These are phyloP conservation scores for Poeciliopsis paucimaculata DNA, from an alignment of 2,797 vertebrate species.

Conservation along the genomic window DNA sequence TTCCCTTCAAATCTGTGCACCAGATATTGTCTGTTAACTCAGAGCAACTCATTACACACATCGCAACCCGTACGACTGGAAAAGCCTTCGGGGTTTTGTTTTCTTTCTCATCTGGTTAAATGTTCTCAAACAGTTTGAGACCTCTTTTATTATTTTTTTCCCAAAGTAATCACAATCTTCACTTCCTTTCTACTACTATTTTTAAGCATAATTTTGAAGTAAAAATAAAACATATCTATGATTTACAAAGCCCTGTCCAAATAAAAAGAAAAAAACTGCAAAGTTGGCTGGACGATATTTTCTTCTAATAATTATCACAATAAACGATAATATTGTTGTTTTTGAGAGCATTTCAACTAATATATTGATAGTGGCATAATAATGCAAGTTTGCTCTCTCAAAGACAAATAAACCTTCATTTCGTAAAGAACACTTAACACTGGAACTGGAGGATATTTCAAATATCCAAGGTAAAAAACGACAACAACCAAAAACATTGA, in stretches of 20 bases:
- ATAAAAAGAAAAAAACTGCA: background rate
- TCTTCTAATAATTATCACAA: too few species aligned
- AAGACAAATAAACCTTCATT: too few species aligned
- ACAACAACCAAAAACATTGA: too few species aligned
- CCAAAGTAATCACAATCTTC: background rate
- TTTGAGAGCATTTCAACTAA: too few species aligned
- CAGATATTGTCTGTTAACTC: conserved; percentile 21
- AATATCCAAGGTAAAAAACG: too few species aligned
- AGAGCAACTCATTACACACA: conserved; percentile 24
- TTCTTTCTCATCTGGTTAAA: conserved; percentile 5
- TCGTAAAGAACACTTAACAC: too few species aligned
- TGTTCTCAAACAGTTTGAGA: background rate
- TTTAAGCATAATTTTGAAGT: background rate
- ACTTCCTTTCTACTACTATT: background rate
- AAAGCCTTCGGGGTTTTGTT: conserved; percentile 10
- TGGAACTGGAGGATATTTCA: too few species aligned
- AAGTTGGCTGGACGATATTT: background rate
- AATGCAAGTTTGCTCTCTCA: too few species aligned
- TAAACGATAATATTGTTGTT: too few species aligned
- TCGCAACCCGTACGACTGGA: background rate
- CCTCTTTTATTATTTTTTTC: background rate
- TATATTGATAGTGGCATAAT: too few species aligned
- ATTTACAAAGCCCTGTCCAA: background rate
- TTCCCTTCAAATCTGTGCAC: conserved; percentile 7
- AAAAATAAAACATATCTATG: background rate